Evolutionary conservation across 2,888 invertebrate genomes (phyloP), one percentile per base, ranked within the genome.

Genomic region (Melieria crassipennis): DNA sequence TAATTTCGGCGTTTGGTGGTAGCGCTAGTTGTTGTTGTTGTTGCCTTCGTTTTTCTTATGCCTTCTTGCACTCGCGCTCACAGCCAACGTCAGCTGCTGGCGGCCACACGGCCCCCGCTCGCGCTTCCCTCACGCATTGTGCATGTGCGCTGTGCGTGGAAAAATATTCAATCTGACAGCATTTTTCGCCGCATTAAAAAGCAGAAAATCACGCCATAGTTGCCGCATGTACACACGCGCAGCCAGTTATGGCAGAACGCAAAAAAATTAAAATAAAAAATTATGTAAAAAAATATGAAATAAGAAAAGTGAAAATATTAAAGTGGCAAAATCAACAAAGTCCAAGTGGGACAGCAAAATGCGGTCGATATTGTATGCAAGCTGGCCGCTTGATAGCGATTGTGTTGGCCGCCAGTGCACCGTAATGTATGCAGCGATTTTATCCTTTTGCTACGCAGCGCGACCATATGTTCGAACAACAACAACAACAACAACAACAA

Each of bases 121-220:
- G 30, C 46, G 55, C 47, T 7, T n/a, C 63, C 2, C 30, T 42
- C 48, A 16, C 58, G 61, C 30, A 30, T 30, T 30, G 30, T 30
- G 30, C 61, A 62, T 47, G 16, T 62, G n/a, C 62, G n/a, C 62
- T 55, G 6, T n/a, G 13, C 52, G 52, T 56, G n/a, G 48, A 57
- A 64, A 52, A 16, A 60, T 16, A 55, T 65, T 65, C 65, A 70
- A 65, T 42, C 60, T 70, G 65, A 65, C 61, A 55, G 65, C 6
- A 48, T 57, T 52, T 6, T 42, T 4, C 52, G 45, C 64, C 64
- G 45, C 57, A 57, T 11, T 64, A 64, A 61, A 46, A 65, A 60
- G 7, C 7, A 47, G 45, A 57, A 60, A 70, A 70, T 64, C 57
- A 48, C 69, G 57, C 45, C 60, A 30, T 30, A 30, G 3, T 1